Base-by-base conservation (phyloP, 2,113 vertebrate genomes). In the Malaclemys terrapin region DNA sequence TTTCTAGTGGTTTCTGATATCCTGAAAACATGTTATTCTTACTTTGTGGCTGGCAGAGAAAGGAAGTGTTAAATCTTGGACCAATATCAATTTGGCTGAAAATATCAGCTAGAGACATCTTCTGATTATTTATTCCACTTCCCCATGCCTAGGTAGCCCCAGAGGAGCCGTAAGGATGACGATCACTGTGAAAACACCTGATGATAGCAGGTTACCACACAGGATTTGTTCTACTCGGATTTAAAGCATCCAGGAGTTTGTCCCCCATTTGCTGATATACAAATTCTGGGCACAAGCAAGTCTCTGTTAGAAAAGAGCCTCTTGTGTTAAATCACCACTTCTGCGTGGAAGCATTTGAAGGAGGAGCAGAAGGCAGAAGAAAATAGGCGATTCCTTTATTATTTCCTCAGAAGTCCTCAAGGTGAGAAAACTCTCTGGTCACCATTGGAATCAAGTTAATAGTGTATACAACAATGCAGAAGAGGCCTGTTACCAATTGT, bases 11-110 rank as follows among this genome's bases (percentile, higher is more conserved):
- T 97, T 94, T 96, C 87, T 85, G 85, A 90, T 92, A 96, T 94
- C 93, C 95, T 96, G 94, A 96, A 97, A 97, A 98, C 80, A 93
- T 54, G 85, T 93, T 97, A 97, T 97, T 97, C 96, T 96, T 97
- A 96, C 90, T 87, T 92, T 27, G 86, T 69, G 93, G 94, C 53
- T 96, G 95, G 93, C 96, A 96, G 89, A 92, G 82, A 96, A 93
- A 92, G 94, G 96, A 97, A 97, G 96, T 95, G 96, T 96, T 98
- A 97, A 94, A 96, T 93, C 93, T 95, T 97, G 96, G 95, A 87
- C n/a, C 50, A 12, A 31, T 16, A 88, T 94, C 96, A 97, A 95
- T 94, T 91, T 79, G 96, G 89, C 96, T 92, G 94, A 95, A 96
- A 97, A 97, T 94, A 97, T 93, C 94, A 97, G 92, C 84, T 94